Evolutionary conservation across 2,113 vertebrate genomes (phyloP).

Genomic region (Helogale parvula): DNA sequence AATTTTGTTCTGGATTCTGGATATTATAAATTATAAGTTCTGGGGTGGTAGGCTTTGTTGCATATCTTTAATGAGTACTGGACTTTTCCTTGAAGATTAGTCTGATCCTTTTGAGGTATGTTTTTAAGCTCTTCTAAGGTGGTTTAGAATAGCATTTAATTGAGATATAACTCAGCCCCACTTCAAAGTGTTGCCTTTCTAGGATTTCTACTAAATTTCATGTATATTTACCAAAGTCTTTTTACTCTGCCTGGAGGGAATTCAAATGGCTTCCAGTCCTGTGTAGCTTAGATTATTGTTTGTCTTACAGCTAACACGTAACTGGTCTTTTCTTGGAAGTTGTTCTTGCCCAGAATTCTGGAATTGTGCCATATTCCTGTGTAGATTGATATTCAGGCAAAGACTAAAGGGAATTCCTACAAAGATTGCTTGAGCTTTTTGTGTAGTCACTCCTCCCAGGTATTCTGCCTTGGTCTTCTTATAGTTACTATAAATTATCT

Average conservation of each 20-base stretch:
- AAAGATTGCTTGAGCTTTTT: neutral
- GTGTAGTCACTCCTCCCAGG: neutral
- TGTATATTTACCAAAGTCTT: neutral
- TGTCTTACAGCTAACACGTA: neutral
- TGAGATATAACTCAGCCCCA: neutral
- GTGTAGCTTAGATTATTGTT: neutral
- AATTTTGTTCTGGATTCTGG: neutral
- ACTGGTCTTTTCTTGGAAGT: neutral
- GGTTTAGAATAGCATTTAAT: neutral
- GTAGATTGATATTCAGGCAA: neutral
- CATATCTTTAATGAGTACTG: neutral
- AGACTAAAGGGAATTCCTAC: neutral
- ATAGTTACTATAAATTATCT: neutral
- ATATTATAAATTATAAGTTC: neutral
- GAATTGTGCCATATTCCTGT: neutral
- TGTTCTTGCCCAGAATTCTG: neutral
- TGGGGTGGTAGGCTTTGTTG: neutral
- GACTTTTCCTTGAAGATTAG: neutral
- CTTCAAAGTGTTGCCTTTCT: neutral
- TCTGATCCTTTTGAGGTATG: neutral
- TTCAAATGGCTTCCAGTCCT: neutral
- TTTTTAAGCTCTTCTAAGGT: neutral
- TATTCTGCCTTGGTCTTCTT: neutral
- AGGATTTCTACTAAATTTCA: neutral
- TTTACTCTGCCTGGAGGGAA: neutral